A percentile compares a stretch with the other conserved stretches of the same genome.
Evolutionary conservation across 2,888 invertebrate species (phyloP).

Genomic region (Melanargia galathea): DNA sequence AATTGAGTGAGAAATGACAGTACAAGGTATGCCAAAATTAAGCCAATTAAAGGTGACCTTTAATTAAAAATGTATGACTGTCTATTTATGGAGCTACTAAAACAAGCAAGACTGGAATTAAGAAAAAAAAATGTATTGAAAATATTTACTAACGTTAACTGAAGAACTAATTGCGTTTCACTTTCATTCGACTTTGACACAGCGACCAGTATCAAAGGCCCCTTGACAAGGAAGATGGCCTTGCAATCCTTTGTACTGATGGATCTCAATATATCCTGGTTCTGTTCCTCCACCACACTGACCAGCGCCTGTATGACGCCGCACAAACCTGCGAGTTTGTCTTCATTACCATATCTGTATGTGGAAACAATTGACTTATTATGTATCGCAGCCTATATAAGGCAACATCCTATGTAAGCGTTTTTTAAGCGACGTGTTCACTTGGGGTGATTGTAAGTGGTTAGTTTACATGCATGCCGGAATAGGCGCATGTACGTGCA

Average conservation of each 20-base stretch:
- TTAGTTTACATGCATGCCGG: no score
- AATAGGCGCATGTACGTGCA: no score
- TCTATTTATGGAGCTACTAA: no score
- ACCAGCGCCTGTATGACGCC: slow-evolving; percentile 97
- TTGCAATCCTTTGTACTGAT: slow-evolving; percentile 93
- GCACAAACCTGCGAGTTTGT: slow-evolving; percentile 95
- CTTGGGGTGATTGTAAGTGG: no score
- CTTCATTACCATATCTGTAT: slow-evolving; percentile 93
- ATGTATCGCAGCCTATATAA: not conserved
- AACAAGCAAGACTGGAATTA: not conserved
- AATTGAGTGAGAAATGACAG: no score
- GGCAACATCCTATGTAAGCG: no score
- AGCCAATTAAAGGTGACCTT: no score
- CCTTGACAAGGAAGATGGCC: slow-evolving; percentile 95
- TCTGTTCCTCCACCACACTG: slow-evolving; percentile 92
- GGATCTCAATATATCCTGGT: slow-evolving; percentile 91
- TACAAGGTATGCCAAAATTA: no score
- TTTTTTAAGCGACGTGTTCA: no score
- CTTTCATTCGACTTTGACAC: slow-evolving; percentile 92
- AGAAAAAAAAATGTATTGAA: not conserved
- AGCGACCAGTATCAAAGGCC: slow-evolving; percentile 95
- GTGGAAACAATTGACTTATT: slow-evolving; percentile 43
- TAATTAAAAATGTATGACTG: no score
- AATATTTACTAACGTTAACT: slow-evolving; percentile 87
- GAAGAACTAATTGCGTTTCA: slow-evolving; percentile 90